Evolutionary conservation across 2,113 vertebrate genomes (phyloP).

Genomic region (Erythrolamprus reginae): DNA sequence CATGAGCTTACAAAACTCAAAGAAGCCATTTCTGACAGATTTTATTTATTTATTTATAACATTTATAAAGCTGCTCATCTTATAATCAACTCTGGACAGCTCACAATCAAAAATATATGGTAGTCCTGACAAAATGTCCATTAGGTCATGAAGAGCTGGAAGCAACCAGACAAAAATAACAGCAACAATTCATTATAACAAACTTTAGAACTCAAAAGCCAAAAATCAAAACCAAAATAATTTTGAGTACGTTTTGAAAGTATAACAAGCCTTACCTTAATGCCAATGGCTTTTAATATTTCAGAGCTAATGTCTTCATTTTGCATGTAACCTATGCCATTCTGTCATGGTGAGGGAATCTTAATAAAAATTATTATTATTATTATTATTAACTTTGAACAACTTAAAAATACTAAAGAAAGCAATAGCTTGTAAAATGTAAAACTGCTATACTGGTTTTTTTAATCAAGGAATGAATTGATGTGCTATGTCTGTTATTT

Average conservation of each 20-base stretch:
- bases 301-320: background rate
- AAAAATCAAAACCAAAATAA: background rate
- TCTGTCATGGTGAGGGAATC: background rate
- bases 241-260: background rate
- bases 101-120: background rate
- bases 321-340: background rate
- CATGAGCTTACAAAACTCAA: background rate
- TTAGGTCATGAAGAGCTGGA: background rate
- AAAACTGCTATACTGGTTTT: background rate
- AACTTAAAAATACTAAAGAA: background rate
- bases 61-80: background rate
- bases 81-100: background rate
- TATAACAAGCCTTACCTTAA: background rate
- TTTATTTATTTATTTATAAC: background rate
- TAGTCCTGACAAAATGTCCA: background rate
- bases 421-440: background rate
- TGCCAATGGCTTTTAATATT: background rate
- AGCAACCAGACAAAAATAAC: background rate
- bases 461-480: background rate
- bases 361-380: too few species aligned
- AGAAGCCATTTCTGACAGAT: background rate
- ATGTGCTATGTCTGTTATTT: background rate
- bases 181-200: background rate
- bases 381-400: background rate
- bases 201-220: background rate